Evolutionary conservation across 2,888 invertebrate species (phyloP).

Genomic region (Antheraea assamensis): DNA sequence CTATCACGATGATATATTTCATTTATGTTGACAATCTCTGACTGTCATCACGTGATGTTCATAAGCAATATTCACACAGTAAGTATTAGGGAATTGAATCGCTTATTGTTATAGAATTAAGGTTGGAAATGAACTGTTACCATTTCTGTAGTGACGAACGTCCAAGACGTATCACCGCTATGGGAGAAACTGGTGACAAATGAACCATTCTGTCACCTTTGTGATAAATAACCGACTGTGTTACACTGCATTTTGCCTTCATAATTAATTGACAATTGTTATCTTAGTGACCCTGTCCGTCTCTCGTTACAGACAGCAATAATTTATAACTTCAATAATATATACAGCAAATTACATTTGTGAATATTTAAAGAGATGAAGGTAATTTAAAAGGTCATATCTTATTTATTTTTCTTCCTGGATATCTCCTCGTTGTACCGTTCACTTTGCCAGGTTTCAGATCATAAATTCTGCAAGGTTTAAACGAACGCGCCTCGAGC

Average conservation of each 20-base stretch:
- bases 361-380: slow-evolving; percentile 55
- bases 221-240: slow-evolving; percentile 81
- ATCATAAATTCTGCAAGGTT: slow-evolving; percentile 65
- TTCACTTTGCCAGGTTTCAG: slow-evolving; percentile 66
- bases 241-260: slow-evolving; percentile 76
- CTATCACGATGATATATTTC: slow-evolving; percentile 71
- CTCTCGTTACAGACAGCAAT: not conserved
- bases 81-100: slow-evolving; percentile 41
- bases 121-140: slow-evolving; percentile 52
- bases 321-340: slow-evolving; percentile 52
- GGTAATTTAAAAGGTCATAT: slow-evolving; percentile 57
- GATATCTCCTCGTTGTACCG: slow-evolving; percentile 70
- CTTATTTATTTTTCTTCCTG: slow-evolving; percentile 59
- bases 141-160: slow-evolving; percentile 62
- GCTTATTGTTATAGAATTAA: slow-evolving; percentile 51
- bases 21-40: slow-evolving; percentile 64
- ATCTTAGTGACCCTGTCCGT: slow-evolving; percentile 52
- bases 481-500: slow-evolving; percentile 51
- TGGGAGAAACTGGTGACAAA: slow-evolving; percentile 80
- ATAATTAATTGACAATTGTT: slow-evolving; percentile 77
- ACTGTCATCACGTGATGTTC: slow-evolving; percentile 71
- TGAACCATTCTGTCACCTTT: slow-evolving; percentile 72
- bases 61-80: slow-evolving; percentile 42
- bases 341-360: slow-evolving; percentile 54
- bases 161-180: slow-evolving; percentile 60